Evolutionary conservation across 2,113 vertebrate genomes (phyloP), one percentile per base, ranked within the genome.

Genomic region (Bettongia penicillata): DNA sequence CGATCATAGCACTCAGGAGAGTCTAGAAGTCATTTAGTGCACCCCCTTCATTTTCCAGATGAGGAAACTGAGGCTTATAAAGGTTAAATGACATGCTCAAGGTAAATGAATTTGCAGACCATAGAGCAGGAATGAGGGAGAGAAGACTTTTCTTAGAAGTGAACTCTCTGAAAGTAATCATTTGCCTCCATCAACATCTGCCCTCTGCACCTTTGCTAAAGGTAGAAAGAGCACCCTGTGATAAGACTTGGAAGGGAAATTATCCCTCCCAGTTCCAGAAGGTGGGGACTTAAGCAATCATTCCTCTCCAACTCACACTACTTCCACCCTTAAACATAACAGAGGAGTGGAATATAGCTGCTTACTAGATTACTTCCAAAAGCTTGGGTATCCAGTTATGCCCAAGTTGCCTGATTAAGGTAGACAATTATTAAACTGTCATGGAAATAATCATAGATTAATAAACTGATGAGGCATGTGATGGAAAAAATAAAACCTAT

Each of bases 61-160:
- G 37, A 43, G n/a, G n/a, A 84, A 84, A 84, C n/a, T 43, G 37
- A 43, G n/a, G n/a, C 7, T 43, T 43, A 43, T 84, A 84, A 43
- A 43, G 16, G 16, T 94, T 91, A 77, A 47, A n/a, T 93, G 53
- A 77, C n/a, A 89, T 55, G 37, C 24, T 48, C 61, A 90, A 93
- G 51, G 51, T 84, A 43, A 84, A 48, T 53, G 48, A 92, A 89
- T 2, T 14, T 84, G 26, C 68, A 84, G 37, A 43, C 68, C 68
- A 43, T 2, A 43, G 19, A 16, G 37, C 16, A 84, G n/a, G 37
- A 84, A 84, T 23, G 14, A 84, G 19, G 55, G 31, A 23, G 51
- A 23, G 23, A 0, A 5, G n/a, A 47, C 14, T 0, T 3, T 9
- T 37, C 52, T 50, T 28, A 9, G 26, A 26, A 28, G 10, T n/a